Evolutionary conservation across 2,113 vertebrate genomes (phyloP).

Genomic region (Carollia perspicillata): DNA sequence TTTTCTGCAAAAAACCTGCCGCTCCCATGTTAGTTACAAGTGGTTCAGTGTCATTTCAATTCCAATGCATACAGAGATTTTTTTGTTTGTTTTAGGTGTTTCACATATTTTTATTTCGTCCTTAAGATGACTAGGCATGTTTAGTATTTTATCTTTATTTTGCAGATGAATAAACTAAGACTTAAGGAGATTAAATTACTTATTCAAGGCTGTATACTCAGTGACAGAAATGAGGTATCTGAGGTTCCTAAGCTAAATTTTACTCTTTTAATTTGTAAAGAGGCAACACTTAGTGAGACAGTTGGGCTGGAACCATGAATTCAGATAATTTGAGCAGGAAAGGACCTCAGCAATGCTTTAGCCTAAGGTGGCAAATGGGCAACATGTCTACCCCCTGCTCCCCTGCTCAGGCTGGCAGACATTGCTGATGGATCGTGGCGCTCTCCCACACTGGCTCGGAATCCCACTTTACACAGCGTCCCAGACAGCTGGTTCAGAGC

Average conservation of each 20-base stretch:
- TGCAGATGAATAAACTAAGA: constrained; percentile 38
- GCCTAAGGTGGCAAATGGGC: neutral
- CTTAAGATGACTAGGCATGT: neutral
- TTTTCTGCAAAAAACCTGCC: neutral
- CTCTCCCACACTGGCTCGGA: neutral
- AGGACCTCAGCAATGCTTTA: neutral
- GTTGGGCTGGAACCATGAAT: neutral
- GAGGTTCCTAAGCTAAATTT: neutral
- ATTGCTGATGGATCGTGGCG: neutral
- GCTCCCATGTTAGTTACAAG: neutral
- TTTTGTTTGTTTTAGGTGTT: neutral
- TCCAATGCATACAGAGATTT: neutral
- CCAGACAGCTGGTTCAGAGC: neutral
- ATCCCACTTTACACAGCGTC: neutral
- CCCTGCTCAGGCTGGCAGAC: neutral
- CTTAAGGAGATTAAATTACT: neutral
- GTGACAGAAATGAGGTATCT: neutral
- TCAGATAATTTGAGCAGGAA: neutral
- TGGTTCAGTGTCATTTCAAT: neutral
- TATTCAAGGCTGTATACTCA: neutral
- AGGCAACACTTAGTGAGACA: neutral
- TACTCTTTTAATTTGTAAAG: neutral
- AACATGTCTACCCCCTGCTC: neutral
- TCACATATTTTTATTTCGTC: neutral
- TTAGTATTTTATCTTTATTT: constrained; percentile 22